phyloP scores from a whole-genome alignment of 2,113 vertebrate species.

The Catagonus wagneri region DNA sequence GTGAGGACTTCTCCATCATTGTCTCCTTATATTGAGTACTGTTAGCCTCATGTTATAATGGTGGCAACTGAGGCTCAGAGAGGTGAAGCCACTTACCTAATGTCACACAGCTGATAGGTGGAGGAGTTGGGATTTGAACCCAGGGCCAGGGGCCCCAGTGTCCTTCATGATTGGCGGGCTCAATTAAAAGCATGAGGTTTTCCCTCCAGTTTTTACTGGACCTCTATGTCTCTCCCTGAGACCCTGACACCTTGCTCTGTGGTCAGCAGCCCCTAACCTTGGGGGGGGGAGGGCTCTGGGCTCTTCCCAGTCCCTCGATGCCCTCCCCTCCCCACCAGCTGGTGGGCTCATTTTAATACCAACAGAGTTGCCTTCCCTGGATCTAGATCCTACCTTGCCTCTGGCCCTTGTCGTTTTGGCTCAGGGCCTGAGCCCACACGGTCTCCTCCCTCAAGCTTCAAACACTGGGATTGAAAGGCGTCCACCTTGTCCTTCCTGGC shows the following conservation, averaged over 20 bases:
- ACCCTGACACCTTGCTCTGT: neutral
- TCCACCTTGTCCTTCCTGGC: neutral
- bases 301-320: neutral
- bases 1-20: neutral
- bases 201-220: neutral
- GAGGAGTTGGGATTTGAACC: neutral
- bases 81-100: neutral
- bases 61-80: neutral
- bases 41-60: neutral
- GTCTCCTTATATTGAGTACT: neutral
- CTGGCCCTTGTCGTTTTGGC: neutral
- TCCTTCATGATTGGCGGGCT: neutral
- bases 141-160: neutral
- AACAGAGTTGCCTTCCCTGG: neutral
- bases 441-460: neutral
- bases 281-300: neutral
- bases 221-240: neutral
- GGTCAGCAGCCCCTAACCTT: neutral
- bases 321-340: neutral
- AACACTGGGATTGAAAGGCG: neutral
- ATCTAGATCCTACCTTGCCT: neutral
- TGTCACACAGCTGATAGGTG: neutral
- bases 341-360: neutral
- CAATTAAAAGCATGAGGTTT: neutral
- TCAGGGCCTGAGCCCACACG: neutral